Conservation (phyloP, 1,140 invertebrate species). For the Nephotettix cincticeps region DNA sequence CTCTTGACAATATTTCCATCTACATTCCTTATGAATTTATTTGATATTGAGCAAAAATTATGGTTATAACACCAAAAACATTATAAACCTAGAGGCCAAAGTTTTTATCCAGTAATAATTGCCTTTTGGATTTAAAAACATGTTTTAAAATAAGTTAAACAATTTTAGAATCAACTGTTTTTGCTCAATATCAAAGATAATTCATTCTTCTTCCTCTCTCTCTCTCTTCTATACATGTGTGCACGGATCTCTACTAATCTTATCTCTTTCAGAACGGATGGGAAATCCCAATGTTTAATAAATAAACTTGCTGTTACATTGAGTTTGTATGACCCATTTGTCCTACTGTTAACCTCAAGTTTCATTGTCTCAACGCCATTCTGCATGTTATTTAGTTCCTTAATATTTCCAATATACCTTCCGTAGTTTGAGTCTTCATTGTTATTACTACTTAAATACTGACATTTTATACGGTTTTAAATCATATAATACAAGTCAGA, state of each 20-base stretch:
- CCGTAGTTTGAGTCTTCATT: too few species aligned
- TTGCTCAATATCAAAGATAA: background rate
- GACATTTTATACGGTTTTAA: too few species aligned
- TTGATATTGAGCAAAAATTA: background rate
- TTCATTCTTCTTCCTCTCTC: constrained; percentile 1
- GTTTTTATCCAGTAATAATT: background rate
- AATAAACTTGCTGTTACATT: background rate
- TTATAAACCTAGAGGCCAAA: too few species aligned
- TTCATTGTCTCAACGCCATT: background rate
- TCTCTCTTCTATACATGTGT: background rate
- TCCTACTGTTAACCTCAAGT: background rate
- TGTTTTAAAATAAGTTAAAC: too few species aligned
- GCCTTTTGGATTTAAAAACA: background rate
- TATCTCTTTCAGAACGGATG: constrained; percentile 15
- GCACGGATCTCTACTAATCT: constrained; percentile 12
- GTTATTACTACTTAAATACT: too few species aligned
- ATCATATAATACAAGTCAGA: too few species aligned
- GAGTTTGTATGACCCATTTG: background rate
- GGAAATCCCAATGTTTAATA: constrained; percentile 8
- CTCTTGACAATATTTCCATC: constrained; percentile 13
- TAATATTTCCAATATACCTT: background rate
- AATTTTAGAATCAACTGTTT: background rate
- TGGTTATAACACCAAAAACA: too few species aligned
- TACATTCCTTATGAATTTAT: constrained; percentile 10
- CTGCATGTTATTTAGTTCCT: constrained; percentile 16